These are phyloP conservation scores for Syrrhaptes paradoxus DNA, from an alignment of 2,113 vertebrate species.

Conservation along the genomic window DNA sequence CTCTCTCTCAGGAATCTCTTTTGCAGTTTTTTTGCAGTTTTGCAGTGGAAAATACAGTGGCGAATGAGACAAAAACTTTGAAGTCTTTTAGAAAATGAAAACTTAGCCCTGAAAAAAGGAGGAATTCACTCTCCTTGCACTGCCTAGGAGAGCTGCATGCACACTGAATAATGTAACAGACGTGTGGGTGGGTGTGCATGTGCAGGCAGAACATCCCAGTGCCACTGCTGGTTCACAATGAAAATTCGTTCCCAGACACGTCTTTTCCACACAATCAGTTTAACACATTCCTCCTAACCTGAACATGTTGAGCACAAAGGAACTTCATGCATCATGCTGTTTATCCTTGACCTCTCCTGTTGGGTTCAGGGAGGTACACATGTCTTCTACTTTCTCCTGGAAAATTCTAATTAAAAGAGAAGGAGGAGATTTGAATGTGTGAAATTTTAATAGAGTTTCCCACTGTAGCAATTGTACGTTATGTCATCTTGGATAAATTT, in stretches of 20 bases:
- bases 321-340: conserved; percentile 1
- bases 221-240: conserved; percentile 48
- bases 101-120: background rate
- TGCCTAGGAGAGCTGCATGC: background rate
- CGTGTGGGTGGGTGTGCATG: conserved; percentile 48
- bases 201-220: conserved; percentile 52
- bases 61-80: background rate
- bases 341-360: conserved; percentile 12
- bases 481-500: conserved; percentile 63
- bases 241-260: conserved; percentile 53
- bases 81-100: background rate
- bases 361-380: background rate
- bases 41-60: background rate
- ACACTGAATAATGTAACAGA: conserved; percentile 62
- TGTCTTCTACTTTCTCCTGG: background rate
- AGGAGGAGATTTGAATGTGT: conserved; percentile 36
- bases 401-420: conserved; percentile 55
- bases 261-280: conserved; percentile 33
- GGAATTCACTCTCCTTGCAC: background rate
- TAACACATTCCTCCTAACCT: conserved; percentile 34
- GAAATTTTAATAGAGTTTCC: conserved; percentile 48
- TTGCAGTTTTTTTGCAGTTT: background rate
- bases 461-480: conserved; percentile 11
- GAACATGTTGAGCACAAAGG: background rate
- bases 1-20: background rate